Evolutionary conservation across 92 coral and sea anemone genomes (phyloP), one percentile per base, ranked within the genome.

Genomic region (Porites rus): DNA sequence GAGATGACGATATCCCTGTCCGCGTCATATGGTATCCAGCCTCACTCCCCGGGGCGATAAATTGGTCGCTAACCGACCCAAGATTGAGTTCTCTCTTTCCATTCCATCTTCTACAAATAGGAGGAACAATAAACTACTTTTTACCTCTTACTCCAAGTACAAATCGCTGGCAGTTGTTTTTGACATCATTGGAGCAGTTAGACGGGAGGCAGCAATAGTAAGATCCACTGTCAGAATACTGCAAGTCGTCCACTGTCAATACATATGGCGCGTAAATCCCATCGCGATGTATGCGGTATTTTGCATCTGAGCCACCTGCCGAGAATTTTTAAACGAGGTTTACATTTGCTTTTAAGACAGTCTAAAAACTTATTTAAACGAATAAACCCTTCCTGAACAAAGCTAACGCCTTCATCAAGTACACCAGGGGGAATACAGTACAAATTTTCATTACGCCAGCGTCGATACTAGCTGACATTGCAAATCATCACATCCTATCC

Each of bases 141-240:
- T 56, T 14, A 56, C 61, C 61, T 56, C 61, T 56, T 56, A 56
- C 61, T 14, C 61, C 61, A 14, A 94, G 83, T 10, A 86, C 83
- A 65, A 86, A 94, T 54, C 75, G 81, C 79, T 94, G 98, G 51
- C 98, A 94, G 54, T 81, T 83, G 16, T 52, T 65, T 18, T 74
- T 79, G 9, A 65, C 84, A 31, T 43, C 50, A 69, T 81, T 69
- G 5, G 90, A 72, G 46, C 84, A 78, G 64, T 91, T 75, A 16
- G 77, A 60, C 31, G 78, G 82, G 20, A 94, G 83, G 51, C 98
- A 94, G 51, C 98, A 94, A 66, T 69, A 87, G 80, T 94, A 94
- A 62, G 19, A 65, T 13, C 97, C 97, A 12, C 93, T 90, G 83
- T 93, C 96, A 9, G 74, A 46, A 66, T 88, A 93, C 51, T 91